These are phyloP conservation scores for Acleris emargana DNA, from an alignment of 2,888 invertebrate genomes.

Conservation along the genomic window DNA sequence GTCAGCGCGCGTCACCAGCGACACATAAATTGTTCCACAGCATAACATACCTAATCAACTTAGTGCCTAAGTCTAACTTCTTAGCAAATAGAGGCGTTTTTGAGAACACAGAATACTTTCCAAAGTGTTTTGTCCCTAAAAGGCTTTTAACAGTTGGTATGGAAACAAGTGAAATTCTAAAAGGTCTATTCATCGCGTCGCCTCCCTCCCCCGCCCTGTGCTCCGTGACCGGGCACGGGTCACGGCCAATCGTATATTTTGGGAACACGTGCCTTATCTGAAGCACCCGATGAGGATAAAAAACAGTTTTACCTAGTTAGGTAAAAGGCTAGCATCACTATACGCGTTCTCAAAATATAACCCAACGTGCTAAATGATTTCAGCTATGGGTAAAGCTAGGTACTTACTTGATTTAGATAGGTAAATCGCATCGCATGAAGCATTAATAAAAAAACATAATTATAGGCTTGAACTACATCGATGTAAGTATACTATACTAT, in stretches of 20 bases:
- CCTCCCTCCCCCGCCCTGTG: conserved; percentile 37
- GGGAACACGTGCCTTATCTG: conserved; percentile 57
- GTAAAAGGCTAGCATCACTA: background rate
- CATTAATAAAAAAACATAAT: too few species aligned
- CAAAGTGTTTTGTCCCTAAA: conserved; percentile 41
- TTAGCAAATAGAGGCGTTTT: conserved; percentile 48
- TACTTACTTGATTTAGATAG: too few species aligned
- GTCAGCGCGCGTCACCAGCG: conserved; percentile 75
- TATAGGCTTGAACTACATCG: too few species aligned
- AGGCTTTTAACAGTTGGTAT: conserved; percentile 46
- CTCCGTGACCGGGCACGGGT: conserved; percentile 72
- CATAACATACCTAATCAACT: conserved; percentile 43
- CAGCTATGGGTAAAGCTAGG: too few species aligned
- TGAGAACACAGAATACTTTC: conserved; percentile 6
- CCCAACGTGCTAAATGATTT: too few species aligned
- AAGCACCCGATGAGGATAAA: conserved; percentile 24
- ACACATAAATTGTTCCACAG: conserved; percentile 76
- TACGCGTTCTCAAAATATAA: background rate
- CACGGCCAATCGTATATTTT: conserved; percentile 72
- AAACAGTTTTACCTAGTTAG: conserved; percentile 4
- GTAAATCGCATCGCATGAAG: too few species aligned
- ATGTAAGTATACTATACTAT: too few species aligned
- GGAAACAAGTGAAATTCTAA: conserved; percentile 49
- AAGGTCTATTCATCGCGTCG: conserved; percentile 48
- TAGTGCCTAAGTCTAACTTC: conserved; percentile 45